These are phyloP conservation scores for Zosterops pallidus DNA, from an alignment of 2,113 vertebrate species.

Conservation along the genomic window DNA sequence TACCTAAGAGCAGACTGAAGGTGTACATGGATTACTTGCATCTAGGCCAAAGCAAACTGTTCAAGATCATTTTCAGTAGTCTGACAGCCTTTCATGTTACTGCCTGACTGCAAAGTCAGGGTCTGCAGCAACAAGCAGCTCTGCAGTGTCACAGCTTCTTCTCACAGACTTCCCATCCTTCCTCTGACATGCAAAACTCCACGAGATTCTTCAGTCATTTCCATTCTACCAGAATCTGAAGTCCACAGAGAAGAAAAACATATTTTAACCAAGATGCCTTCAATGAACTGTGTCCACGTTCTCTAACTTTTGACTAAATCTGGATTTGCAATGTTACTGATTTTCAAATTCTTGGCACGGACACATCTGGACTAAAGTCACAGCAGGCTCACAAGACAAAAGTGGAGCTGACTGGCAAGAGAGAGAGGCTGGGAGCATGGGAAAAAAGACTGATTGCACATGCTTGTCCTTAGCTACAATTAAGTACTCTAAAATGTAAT, in stretches of 20 bases:
- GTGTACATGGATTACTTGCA: not conserved
- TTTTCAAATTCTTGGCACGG: not conserved
- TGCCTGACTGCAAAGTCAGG: not conserved
- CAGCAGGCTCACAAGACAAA: not conserved
- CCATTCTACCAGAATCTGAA: not conserved
- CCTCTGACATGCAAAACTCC: not conserved
- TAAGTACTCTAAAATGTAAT: slow-evolving; percentile 1
- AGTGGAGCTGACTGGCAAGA: not conserved
- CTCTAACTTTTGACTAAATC: not conserved
- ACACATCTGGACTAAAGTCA: slow-evolving; percentile 31
- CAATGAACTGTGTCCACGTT: not conserved
- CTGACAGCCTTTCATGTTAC: not conserved
- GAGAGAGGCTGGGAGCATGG: not conserved
- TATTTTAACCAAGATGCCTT: not conserved
- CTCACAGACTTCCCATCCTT: not conserved
- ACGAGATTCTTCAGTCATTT: accelerated
- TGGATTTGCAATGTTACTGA: not conserved
- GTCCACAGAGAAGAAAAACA: not conserved
- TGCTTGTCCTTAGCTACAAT: not conserved
- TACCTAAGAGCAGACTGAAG: not conserved
- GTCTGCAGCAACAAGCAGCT: not conserved
- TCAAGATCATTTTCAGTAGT: not conserved
- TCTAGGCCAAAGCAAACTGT: not conserved
- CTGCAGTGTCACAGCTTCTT: not conserved
- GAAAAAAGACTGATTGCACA: not conserved